Conservation (phyloP, 2,888 invertebrate species). For the Argynnis bischoffii region DNA sequence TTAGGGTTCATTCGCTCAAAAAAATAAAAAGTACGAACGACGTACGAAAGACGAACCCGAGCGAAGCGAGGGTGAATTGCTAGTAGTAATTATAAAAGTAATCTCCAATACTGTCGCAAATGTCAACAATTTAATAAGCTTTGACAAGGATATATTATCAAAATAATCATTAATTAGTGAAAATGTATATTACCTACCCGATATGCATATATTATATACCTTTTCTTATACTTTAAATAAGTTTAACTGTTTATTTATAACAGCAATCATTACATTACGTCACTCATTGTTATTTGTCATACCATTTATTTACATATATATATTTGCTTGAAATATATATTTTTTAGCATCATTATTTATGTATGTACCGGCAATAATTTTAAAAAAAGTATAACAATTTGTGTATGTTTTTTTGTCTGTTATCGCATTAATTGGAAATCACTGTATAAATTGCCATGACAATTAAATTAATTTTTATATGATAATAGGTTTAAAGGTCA, state of each 20-base stretch:
- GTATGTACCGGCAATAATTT: neutral
- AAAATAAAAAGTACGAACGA: too few relatives aligned
- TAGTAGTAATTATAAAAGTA: neutral
- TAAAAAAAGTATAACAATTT: too few relatives aligned
- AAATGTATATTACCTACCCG: neutral
- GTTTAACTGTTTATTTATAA: neutral
- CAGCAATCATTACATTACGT: slow-evolving; percentile 1
- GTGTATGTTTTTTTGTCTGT: too few relatives aligned
- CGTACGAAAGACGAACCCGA: too few relatives aligned
- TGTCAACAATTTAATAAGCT: slow-evolving; percentile 1
- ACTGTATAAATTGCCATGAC: too few relatives aligned
- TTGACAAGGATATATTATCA: neutral
- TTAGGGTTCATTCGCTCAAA: too few relatives aligned
- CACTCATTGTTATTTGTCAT: neutral
- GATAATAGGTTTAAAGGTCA: too few relatives aligned
- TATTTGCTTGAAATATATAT: neutral
- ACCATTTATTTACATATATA: neutral
- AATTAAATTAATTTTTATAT: too few relatives aligned
- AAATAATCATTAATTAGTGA: slow-evolving; percentile 14
- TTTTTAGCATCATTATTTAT: neutral
- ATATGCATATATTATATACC: neutral
- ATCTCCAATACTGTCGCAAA: neutral
- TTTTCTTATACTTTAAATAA: slow-evolving; percentile 13
- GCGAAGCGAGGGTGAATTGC: too few relatives aligned
- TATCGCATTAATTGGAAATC: too few relatives aligned